These are phyloP conservation scores for Ciconia nigra DNA, from an alignment of 2,797 vertebrate genomes.

Conservation along the genomic window DNA sequence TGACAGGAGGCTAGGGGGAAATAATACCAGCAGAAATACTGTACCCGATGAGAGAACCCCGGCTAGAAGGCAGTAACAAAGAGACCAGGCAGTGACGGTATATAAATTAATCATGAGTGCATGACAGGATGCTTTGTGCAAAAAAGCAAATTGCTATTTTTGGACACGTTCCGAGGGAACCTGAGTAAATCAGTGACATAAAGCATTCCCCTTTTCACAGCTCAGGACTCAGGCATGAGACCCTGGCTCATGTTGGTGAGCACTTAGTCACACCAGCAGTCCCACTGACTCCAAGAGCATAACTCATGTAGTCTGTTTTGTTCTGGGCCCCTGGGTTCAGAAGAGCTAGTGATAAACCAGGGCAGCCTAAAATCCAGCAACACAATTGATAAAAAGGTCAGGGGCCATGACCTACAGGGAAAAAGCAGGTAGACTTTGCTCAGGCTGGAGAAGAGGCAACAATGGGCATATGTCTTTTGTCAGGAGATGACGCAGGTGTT, in stretches of 20 bases:
- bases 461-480: background rate
- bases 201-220: conserved; percentile 38
- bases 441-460: background rate
- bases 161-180: conserved; percentile 14
- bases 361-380: background rate
- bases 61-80: background rate
- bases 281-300: background rate
- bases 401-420: background rate
- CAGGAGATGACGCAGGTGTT: background rate
- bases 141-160: conserved; percentile 30
- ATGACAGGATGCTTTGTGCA: conserved; percentile 40
- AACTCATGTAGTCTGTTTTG: conserved; percentile 1
- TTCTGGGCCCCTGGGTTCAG: conserved; percentile 1
- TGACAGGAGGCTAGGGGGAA: conserved; percentile 5
- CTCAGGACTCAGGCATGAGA: conserved; percentile 9
- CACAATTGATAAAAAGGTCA: background rate
- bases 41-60: background rate
- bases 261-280: conserved; percentile 27
- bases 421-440: conserved; percentile 1
- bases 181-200: conserved; percentile 52
- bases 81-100: background rate
- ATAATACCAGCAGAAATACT: background rate
- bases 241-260: conserved; percentile 25
- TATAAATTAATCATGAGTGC: conserved; percentile 18
- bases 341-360: background rate